Percentiles rank a stretch among this genome's conserved stretches.
Evolutionary conservation across 92 coral and sea anemone genomes (phyloP).

Genomic region (Pocillopora meandrina): DNA sequence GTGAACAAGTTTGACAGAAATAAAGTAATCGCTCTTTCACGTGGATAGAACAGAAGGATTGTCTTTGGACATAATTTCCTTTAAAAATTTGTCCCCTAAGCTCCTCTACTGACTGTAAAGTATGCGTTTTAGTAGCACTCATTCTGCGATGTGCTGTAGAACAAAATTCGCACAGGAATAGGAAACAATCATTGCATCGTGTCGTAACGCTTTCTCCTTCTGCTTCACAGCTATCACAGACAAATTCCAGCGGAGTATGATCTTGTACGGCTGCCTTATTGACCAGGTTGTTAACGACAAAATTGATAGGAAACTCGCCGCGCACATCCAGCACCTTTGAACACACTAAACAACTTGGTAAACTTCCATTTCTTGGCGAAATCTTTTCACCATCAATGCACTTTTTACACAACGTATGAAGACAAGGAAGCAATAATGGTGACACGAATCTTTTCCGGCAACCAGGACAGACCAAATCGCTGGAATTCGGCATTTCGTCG

Average conservation of each 20-base stretch:
- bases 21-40: slow-evolving; percentile 48
- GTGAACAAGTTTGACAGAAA: slow-evolving; percentile 62
- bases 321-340: slow-evolving; percentile 44
- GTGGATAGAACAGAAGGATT: slow-evolving; percentile 63
- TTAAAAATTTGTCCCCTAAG: slow-evolving; percentile 38
- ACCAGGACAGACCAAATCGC: slow-evolving; percentile 62
- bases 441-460: slow-evolving; percentile 68
- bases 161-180: slow-evolving; percentile 73
- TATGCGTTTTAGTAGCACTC: slow-evolving; percentile 71
- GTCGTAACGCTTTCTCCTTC: slow-evolving; percentile 58
- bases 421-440: slow-evolving; percentile 70
- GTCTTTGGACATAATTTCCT: slow-evolving; percentile 19
- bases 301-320: slow-evolving; percentile 68
- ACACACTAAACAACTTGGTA: slow-evolving; percentile 66
- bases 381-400: slow-evolving; percentile 57
- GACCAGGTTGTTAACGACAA: slow-evolving; percentile 67
- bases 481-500: slow-evolving; percentile 39
- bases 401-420: slow-evolving; percentile 70
- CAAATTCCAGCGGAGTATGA: slow-evolving; percentile 26
- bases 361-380: slow-evolving; percentile 58
- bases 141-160: slow-evolving; percentile 79
- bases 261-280: slow-evolving; percentile 59
- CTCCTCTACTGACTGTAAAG: slow-evolving; percentile 58
- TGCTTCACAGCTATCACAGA: slow-evolving; percentile 77
- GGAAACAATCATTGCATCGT: slow-evolving; percentile 66